phyloP scores from a whole-genome alignment of 2,888 invertebrate species.

The Plagodis pulveraria region DNA sequence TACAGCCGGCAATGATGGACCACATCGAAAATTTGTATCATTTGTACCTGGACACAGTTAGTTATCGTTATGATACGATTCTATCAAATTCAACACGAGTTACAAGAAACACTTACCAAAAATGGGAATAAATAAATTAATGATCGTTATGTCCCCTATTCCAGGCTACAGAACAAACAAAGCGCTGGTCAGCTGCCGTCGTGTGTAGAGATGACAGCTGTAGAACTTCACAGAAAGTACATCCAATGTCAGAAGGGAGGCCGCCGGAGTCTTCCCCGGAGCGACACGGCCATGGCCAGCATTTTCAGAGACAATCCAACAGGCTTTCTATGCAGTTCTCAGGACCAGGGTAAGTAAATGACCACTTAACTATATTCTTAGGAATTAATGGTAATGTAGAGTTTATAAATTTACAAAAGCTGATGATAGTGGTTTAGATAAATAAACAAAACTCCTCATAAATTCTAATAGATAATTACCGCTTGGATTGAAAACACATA shows the following conservation, averaged over 20 bases:
- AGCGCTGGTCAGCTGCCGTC: conserved; percentile 94
- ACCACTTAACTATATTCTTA: too few species aligned
- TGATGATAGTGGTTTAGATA: too few species aligned
- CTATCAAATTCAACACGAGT: too few species aligned
- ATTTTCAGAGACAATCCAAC: conserved; percentile 86
- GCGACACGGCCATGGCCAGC: conserved; percentile 53
- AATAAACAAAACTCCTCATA: too few species aligned
- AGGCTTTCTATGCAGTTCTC: conserved; percentile 94
- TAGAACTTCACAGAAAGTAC: conserved; percentile 67
- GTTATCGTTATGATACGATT: too few species aligned
- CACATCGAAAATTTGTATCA: too few species aligned
- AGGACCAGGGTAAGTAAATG: conserved; percentile 87
- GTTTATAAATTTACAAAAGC: too few species aligned
- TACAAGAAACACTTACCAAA: background rate
- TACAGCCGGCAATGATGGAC: too few species aligned
- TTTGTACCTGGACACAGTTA: too few species aligned
- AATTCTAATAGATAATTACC: too few species aligned
- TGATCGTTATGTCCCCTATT: background rate
- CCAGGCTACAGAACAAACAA: conserved; percentile 86
- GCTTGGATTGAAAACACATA: too few species aligned
- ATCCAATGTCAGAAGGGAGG: conserved; percentile 57
- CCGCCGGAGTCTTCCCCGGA: conserved; percentile 57
- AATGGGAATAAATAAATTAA: background rate
- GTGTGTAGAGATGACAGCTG: conserved; percentile 86
- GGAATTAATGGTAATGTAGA: too few species aligned